Evolutionary conservation across 2,113 vertebrate species (phyloP).

Genomic region (Centropus bengalensis): DNA sequence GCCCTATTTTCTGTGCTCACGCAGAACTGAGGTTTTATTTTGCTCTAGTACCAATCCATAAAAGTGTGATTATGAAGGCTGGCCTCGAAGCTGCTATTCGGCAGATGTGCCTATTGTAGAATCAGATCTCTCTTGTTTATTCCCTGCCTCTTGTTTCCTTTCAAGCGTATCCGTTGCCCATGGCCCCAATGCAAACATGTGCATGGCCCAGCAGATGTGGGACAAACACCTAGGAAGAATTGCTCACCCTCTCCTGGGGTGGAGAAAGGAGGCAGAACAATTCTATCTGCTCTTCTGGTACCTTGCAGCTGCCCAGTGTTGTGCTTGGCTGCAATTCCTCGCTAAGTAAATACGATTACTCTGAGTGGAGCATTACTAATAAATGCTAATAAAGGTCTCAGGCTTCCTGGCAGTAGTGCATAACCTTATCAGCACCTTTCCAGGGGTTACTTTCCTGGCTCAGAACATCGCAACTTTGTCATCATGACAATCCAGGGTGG

Average conservation of each 20-base stretch:
- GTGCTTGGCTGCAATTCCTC: neutral
- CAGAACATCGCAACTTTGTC: neutral
- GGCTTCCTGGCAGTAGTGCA: neutral
- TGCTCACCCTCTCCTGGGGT: neutral
- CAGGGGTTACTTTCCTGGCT: neutral
- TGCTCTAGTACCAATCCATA: neutral
- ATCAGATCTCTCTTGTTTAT: neutral
- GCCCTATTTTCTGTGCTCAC: neutral
- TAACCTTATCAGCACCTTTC: neutral
- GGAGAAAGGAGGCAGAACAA: neutral
- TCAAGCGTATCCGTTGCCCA: neutral
- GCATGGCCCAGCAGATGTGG: neutral
- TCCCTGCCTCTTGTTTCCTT: neutral
- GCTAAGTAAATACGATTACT: neutral
- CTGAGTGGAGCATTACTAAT: neutral
- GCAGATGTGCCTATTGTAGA: constrained; percentile 29
- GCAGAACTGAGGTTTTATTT: neutral
- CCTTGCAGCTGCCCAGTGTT: neutral
- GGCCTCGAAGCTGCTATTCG: neutral
- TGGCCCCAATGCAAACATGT: neutral
- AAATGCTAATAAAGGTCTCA: neutral
- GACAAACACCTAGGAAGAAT: neutral
- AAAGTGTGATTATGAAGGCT: neutral
- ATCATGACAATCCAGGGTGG: neutral
- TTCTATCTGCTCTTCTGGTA: neutral